Evolutionary conservation across 2,888 invertebrate genomes (phyloP).

Genomic region (Tipula unca): DNA sequence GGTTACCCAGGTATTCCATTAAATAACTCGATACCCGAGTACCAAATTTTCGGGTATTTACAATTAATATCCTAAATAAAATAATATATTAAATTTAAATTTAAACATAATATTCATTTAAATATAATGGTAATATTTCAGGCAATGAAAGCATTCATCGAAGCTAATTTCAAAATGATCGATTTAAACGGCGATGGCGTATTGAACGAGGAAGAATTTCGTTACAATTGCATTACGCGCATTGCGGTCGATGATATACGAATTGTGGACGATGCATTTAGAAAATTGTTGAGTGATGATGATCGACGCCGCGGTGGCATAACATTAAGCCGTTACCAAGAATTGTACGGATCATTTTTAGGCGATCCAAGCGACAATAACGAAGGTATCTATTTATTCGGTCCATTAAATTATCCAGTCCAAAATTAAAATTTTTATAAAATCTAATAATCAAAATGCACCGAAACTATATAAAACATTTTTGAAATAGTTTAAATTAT

Average conservation of each 20-base stretch:
- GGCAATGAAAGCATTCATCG: constrained; percentile 79
- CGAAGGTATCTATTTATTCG: constrained; percentile 68
- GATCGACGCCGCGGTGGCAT: constrained; percentile 72
- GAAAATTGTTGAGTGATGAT: constrained; percentile 66
- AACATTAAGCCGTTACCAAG: constrained; percentile 69
- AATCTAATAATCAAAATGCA: not conserved
- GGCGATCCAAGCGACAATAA: constrained; percentile 66
- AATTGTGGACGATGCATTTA: constrained; percentile 67
- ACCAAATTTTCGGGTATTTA: too few species aligned
- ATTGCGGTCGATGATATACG: constrained; percentile 70
- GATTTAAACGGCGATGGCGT: constrained; percentile 74
- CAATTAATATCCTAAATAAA: too few species aligned
- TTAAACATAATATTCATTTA: too few species aligned
- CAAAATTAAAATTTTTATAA: not conserved
- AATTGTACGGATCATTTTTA: constrained; percentile 72
- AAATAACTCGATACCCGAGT: too few species aligned
- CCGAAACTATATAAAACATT: not conserved
- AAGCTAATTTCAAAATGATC: constrained; percentile 72
- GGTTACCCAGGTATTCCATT: too few species aligned
- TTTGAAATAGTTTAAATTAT: not conserved
- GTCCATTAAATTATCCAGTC: constrained; percentile 47
- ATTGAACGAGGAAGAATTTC: constrained; percentile 69
- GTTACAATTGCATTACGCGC: constrained; percentile 73
- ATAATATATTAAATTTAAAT: too few species aligned
- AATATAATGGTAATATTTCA: constrained; percentile 25